Evolutionary conservation across 2,888 invertebrate genomes (phyloP).

Genomic region (Lycocerus yunnanus): DNA sequence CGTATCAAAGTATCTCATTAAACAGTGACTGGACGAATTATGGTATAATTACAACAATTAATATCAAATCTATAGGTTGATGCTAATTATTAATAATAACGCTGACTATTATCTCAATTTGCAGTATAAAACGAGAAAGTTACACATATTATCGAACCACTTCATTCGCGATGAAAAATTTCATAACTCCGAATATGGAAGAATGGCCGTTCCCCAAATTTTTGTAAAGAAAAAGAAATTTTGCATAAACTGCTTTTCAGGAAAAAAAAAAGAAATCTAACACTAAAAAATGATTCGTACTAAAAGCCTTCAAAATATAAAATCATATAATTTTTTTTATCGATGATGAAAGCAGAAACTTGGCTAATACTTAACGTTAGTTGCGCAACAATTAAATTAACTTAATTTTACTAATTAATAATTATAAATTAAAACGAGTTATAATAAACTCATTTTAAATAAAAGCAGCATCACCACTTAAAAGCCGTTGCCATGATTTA

Average conservation of each 20-base stretch:
- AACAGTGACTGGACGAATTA: constrained; percentile 46
- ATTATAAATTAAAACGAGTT: constrained; percentile 4
- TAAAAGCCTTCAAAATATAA: too few species aligned
- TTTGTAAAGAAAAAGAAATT: too few species aligned
- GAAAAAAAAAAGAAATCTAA: not conserved
- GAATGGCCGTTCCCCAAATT: not conserved
- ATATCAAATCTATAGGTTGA: constrained; percentile 46
- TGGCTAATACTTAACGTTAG: not conserved
- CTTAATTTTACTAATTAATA: constrained; percentile 13
- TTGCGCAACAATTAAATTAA: constrained; percentile 3
- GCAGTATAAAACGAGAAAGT: not conserved
- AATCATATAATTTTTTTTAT: not conserved
- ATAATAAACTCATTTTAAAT: constrained; percentile 9
- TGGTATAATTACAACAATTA: constrained; percentile 51
- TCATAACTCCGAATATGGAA: not conserved
- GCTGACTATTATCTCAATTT: constrained; percentile 32
- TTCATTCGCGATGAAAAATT: not conserved
- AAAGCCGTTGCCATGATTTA: constrained; percentile 3
- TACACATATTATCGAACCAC: constrained; percentile 11
- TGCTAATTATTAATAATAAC: constrained; percentile 47
- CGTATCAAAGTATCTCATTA: constrained; percentile 47
- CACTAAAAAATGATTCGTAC: too few species aligned
- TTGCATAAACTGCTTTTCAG: too few species aligned
- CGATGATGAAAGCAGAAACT: not conserved
- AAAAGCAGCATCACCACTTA: constrained; percentile 7